phyloP scores from a whole-genome alignment of 2,888 invertebrate genomes.

The Cosmia trapezina region DNA sequence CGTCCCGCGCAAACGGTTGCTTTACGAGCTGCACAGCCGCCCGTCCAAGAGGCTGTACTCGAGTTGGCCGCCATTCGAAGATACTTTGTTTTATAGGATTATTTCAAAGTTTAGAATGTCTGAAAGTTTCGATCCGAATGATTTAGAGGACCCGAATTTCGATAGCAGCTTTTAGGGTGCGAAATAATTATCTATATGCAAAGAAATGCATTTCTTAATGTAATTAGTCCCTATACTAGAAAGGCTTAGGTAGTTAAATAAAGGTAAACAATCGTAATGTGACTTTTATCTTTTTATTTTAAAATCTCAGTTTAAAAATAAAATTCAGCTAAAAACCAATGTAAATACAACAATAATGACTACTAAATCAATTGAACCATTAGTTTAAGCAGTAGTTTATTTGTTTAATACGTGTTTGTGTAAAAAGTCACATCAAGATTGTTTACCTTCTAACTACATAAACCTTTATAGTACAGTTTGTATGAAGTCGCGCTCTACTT shows the following conservation, averaged over 20 bases:
- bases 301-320: no score
- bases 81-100: constrained; percentile 82
- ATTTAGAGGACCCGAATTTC: constrained; percentile 72
- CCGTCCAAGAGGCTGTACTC: constrained; percentile 68
- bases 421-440: no score
- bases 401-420: no score
- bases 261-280: no score
- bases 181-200: background rate
- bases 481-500: background rate
- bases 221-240: background rate
- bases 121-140: constrained; percentile 85
- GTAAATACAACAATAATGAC: no score
- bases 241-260: no score
- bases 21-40: constrained; percentile 73
- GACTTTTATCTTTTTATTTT: no score
- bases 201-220: background rate
- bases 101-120: constrained; percentile 86
- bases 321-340: no score
- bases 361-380: no score
- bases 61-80: constrained; percentile 86
- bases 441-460: no score
- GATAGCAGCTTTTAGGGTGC: constrained; percentile 50
- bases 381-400: no score
- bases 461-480: background rate
- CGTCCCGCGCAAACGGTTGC: constrained; percentile 64